Conservation (phyloP, 2,113 vertebrate genomes). For the Phalacrocorax brasilianus region DNA sequence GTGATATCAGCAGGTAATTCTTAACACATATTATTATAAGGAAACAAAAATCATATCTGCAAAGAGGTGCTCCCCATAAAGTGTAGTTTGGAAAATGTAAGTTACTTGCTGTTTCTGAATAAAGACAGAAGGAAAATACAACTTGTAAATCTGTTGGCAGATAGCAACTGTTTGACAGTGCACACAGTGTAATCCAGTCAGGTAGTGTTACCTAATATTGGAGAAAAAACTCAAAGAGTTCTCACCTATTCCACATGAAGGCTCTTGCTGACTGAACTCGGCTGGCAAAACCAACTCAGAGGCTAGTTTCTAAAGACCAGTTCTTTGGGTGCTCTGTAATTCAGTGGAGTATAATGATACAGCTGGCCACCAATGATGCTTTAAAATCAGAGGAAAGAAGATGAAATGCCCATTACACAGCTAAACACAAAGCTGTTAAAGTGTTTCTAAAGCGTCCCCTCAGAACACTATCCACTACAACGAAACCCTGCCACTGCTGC, state of each 20-base stretch:
- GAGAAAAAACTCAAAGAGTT: background rate
- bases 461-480: background rate
- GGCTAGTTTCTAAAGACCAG: conserved; percentile 47
- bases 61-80: background rate
- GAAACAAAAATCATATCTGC: background rate
- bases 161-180: background rate
- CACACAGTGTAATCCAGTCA: background rate
- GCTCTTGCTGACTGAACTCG: conserved; percentile 17
- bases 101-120: background rate
- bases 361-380: conserved; percentile 65
- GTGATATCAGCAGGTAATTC: background rate
- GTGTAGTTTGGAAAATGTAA: background rate
- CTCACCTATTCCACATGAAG: conserved; percentile 68
- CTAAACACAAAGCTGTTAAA: background rate
- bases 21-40: background rate
- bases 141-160: background rate
- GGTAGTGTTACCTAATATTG: accelerated
- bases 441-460: background rate
- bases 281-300: background rate
- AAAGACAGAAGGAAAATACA: background rate
- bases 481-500: background rate
- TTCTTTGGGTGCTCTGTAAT: conserved; percentile 65
- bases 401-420: background rate
- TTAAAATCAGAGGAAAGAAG: background rate
- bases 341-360: background rate